phyloP scores from a whole-genome alignment of 2,797 vertebrate species.

The Catostomus latipinnis region DNA sequence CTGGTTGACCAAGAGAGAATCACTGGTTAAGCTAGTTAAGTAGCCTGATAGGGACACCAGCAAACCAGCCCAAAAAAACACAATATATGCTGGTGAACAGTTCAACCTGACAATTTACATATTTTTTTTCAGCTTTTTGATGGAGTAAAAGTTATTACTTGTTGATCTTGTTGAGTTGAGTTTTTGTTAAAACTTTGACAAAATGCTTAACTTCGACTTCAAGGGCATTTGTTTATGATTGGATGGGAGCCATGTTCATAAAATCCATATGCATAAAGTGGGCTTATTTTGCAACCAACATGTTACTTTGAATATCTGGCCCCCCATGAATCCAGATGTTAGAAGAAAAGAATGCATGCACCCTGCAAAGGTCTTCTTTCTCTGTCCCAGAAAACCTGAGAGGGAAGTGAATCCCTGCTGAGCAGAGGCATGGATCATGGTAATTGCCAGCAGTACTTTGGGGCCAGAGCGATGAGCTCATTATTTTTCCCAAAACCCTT shows the following conservation, averaged over 20 bases:
- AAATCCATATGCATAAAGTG: conserved; percentile 38
- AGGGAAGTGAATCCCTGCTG: conserved; percentile 68
- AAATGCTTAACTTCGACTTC: conserved; percentile 22
- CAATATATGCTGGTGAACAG: too few species aligned
- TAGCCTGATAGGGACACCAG: too few species aligned
- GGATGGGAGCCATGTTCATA: conserved; percentile 34
- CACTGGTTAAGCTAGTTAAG: too few species aligned
- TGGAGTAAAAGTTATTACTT: background rate
- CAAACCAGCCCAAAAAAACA: too few species aligned
- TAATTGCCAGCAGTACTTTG: conserved; percentile 78
- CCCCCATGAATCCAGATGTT: conserved; percentile 48
- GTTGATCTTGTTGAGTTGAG: background rate
- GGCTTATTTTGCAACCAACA: conserved; percentile 31
- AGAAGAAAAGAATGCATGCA: conserved; percentile 47
- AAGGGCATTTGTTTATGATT: conserved; percentile 37
- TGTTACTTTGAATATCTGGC: conserved; percentile 38
- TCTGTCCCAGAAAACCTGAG: conserved; percentile 58
- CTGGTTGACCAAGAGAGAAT: too few species aligned
- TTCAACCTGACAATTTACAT: background rate
- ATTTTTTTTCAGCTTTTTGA: background rate
- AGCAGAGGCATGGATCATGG: conserved; percentile 70
- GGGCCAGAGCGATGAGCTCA: conserved; percentile 77
- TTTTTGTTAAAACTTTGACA: conserved; percentile 15
- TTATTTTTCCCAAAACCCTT: conserved; percentile 75
- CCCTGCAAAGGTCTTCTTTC: conserved; percentile 46